Base-by-base conservation (phyloP, 2,888 invertebrate species). In the Tupiocoris notatus region DNA sequence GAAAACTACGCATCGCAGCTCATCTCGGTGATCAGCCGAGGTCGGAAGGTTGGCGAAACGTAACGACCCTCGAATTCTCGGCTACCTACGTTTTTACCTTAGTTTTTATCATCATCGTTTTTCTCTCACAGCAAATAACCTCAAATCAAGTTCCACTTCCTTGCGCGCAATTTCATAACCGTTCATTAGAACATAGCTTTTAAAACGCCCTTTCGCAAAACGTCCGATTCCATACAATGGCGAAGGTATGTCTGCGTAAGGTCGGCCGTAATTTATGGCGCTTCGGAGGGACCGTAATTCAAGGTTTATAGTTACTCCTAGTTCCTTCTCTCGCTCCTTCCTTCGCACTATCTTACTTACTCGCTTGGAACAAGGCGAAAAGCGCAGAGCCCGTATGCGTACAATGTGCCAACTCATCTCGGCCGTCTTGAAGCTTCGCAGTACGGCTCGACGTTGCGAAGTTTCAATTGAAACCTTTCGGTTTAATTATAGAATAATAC, bases 111-210 rank as follows among this genome's bases (percentile, higher is more conserved):
- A 17, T 57, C 67, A 21, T 67, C 18, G 6, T 39, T 39, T 39
- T 12, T 39, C 39, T 39, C 39, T 7, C 39, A 39, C n/a, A 39
- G 39, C 39, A 39, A 7, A 21, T 23, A 67, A 57, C 67, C 67
- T 56, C 56, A 54, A 67, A 67, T 67, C 67, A 67, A 67, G 67
- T 67, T 67, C 56, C 67, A 67, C 67, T 67, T 67, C 67, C 67
- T 57, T 54, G 25, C 65, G 25, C 39, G 17, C 18, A 25, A 17
- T 67, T 67, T 67, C 67, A 22, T 54, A 67, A 7, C 67, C 67
- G 18, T 56, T 67, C 57, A 67, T 67, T 67, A 67, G 17, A 39
- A 23, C 65, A n/a, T 65, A 24, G n/a, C 22, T 18, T 24, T 18
- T 18, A 23, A 65, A n/a, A 39, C 39, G 39, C 39, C 39, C 39